Evolutionary conservation across 2,797 vertebrate genomes (phyloP).

Genomic region (Sebastes itinus): DNA sequence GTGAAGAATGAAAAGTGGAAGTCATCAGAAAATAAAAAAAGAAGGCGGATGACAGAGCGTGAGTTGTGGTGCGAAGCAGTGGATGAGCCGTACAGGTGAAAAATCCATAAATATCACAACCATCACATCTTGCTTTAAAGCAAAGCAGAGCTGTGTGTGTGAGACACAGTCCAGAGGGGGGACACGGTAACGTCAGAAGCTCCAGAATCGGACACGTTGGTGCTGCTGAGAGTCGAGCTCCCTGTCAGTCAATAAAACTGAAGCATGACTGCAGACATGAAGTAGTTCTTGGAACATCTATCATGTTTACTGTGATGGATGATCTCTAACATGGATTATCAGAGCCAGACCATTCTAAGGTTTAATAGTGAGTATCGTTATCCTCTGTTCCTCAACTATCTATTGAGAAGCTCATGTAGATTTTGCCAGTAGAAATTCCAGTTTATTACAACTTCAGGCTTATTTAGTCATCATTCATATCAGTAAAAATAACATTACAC

Average conservation of each 20-base stretch:
- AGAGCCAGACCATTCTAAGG: background rate
- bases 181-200: background rate
- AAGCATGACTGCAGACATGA: background rate
- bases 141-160: constrained; percentile 12
- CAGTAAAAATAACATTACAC: background rate
- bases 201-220: constrained; percentile 15
- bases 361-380: background rate
- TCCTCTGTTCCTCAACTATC: background rate
- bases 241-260: background rate
- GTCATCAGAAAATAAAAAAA: background rate
- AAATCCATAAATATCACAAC: constrained; percentile 3
- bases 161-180: background rate
- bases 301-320: background rate
- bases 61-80: constrained; percentile 31
- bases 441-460: background rate
- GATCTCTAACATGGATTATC: background rate
- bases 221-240: background rate
- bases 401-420: background rate
- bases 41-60: constrained; percentile 12
- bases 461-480: background rate
- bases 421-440: background rate
- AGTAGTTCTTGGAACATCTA: background rate
- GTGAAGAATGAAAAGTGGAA: constrained; percentile 10
- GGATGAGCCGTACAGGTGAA: background rate
- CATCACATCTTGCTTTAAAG: constrained; percentile 11